Evolutionary conservation across 1,140 invertebrate species (phyloP), one percentile per base, ranked within the genome.

Genomic region (Bacillus rossius): DNA sequence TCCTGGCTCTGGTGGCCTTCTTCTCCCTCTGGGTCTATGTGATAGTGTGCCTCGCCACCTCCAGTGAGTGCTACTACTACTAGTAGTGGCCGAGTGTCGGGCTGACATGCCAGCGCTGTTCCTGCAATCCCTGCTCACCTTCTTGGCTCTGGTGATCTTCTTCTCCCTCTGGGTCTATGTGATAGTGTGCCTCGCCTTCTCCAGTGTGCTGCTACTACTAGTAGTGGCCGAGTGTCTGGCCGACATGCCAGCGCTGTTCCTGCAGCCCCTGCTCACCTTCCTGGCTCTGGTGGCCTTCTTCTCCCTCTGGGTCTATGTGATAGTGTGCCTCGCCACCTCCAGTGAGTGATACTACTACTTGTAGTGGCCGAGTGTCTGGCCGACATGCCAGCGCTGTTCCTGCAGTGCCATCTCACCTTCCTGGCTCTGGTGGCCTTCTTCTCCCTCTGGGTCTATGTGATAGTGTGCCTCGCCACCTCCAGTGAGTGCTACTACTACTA

Each of bases 231-330:
- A n/a, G n/a, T n/a, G n/a, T n/a, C n/a, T n/a, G n/a, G n/a, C 84
- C 48, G 84, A 85, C 66, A 80, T 96, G 60, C 93, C 94, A 5
- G 84, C 82, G n/a, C 73, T 98, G 22, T 86, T 96, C 66, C 75
- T 94, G 19, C 93, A 95, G 68, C 94, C 94, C 1, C 69, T 96
- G 1, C 75, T 93, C 57, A 96, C 94, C 0, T 94, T 94, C 69
- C 60, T 89, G 43, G 80, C 87, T 47, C 76, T 96, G 0, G 72
- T 88, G 23, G 59, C 84, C 40, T 96, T 96, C 71, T 88, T 94
- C 61, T 73, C 84, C 40, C 92, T 91, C 77, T 96, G 92, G 92
- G 77, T 93, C 1, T 78, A 81, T 26, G 84, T 96, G 37, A 82
- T 96, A 61, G 74, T 85, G 22, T 84, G 77, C 65, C 72, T 89